These are phyloP conservation scores for Hydrotaea diabolus DNA, from an alignment of 2,888 invertebrate genomes.

Conservation along the genomic window DNA sequence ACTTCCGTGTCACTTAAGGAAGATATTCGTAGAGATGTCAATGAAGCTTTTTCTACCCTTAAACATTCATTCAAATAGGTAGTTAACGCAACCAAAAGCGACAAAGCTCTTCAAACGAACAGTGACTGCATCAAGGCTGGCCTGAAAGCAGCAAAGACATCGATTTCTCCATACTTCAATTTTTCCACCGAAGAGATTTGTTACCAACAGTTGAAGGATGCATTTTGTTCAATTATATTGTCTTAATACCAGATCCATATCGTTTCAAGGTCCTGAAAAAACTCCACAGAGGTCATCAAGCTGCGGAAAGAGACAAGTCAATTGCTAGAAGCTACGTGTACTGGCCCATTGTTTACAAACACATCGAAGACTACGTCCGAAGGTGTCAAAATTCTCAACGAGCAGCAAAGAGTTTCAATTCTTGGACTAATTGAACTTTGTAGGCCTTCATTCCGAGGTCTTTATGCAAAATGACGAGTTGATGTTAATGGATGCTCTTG, in stretches of 20 bases:
- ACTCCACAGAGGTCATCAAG: slow-evolving; percentile 39
- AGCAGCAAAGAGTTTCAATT: too few relatives aligned
- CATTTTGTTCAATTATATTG: not conserved
- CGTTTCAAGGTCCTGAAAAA: slow-evolving; percentile 25
- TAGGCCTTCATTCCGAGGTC: too few relatives aligned
- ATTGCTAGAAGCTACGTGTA: slow-evolving; percentile 33
- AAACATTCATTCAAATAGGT: slow-evolving; percentile 25
- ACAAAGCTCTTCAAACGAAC: slow-evolving; percentile 3
- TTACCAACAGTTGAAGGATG: not conserved
- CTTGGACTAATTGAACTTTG: too few relatives aligned
- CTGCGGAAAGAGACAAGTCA: slow-evolving; percentile 22
- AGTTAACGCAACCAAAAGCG: not conserved
- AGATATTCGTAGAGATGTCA: not conserved
- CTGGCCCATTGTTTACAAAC: slow-evolving; percentile 51
- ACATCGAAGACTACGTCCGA: slow-evolving; percentile 70
- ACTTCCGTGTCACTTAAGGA: not conserved
- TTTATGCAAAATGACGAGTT: too few relatives aligned
- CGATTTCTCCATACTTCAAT: not conserved
- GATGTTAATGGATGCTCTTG: too few relatives aligned
- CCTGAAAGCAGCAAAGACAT: slow-evolving; percentile 22
- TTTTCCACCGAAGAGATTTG: slow-evolving; percentile 10
- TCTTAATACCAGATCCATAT: slow-evolving; percentile 8
- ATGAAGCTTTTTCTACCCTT: slow-evolving; percentile 32
- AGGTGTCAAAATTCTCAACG: slow-evolving; percentile 36
- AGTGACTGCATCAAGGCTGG: not conserved